Evolutionary conservation across 2,113 vertebrate species (phyloP).

Genomic region (Myrmecobius fasciatus): DNA sequence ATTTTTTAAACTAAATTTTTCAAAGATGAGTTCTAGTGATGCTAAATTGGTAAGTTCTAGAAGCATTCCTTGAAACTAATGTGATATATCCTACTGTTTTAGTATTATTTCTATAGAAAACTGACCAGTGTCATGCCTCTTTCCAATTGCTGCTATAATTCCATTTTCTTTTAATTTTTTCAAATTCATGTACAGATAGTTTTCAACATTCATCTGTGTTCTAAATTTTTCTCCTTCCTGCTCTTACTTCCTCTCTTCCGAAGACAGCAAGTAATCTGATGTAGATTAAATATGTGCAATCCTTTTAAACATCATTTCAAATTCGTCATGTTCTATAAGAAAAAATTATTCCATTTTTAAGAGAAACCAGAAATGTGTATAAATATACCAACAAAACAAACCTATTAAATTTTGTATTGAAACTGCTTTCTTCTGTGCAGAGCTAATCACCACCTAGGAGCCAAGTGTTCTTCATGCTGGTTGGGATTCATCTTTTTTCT

Average conservation of each 20-base stretch:
- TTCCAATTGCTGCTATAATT: background rate
- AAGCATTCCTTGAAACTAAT: background rate
- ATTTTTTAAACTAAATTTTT: background rate
- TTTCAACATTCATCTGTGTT: too few species aligned
- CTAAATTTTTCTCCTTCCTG: too few species aligned
- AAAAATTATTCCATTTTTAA: background rate
- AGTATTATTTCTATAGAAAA: background rate
- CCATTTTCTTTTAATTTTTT: too few species aligned
- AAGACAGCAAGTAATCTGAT: too few species aligned
- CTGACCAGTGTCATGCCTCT: background rate
- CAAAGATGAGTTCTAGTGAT: background rate
- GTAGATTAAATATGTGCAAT: too few species aligned
- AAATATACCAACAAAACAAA: background rate
- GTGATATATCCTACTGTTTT: background rate
- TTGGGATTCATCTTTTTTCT: background rate
- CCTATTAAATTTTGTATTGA: background rate
- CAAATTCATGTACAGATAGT: too few species aligned
- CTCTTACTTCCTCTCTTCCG: too few species aligned
- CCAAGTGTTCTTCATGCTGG: background rate
- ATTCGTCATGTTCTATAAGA: too few species aligned
- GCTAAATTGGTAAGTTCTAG: background rate
- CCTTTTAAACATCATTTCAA: too few species aligned
- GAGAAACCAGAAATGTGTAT: background rate
- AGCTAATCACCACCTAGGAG: background rate
- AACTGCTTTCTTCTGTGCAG: background rate